Base-by-base conservation (phyloP, 2,888 invertebrate species). In the Chrysolina americana region DNA sequence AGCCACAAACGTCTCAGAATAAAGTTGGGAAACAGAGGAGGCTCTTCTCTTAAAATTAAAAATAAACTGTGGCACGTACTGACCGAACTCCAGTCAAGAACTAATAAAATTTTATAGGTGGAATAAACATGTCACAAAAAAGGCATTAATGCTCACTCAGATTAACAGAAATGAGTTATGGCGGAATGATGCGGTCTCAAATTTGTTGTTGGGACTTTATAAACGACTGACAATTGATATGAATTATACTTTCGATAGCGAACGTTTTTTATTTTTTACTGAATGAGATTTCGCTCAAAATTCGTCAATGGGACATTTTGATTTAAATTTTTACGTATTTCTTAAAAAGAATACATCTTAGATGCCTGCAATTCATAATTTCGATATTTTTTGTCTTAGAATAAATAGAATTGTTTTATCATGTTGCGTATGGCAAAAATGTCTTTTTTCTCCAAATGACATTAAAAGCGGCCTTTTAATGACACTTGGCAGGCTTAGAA, bases 61-160 rank as follows among this genome's bases (percentile, higher is more conserved):
- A 68, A 70, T 64, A 70, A 70, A 70, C 64, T 64, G 63, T 73
- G 72, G 73, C 76, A 76, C 73, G 73, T 73, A 75, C 59, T 75
- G 76, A 73, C 71, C 75, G 75, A 69, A 71, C 74, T 77, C 68
- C 28, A 47, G 36, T 62, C 59, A 65, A 65, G 48, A 70, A 64
- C 71, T 65, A 65, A 80, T 82, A 82, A 81, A 83, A 83, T 80
- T 81, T 81, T 80, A 81, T 80, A 78, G 81, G 75, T 68, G 65
- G 76, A 80, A 81, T 83, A 83, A 83, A 83, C 78, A 80, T 80
- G 82, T 81, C 82, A 78, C 76, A 78, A 79, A 79, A 78, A 78
- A 75, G 76, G 75, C 78, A 78, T 81, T 81, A 82, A 82, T 68
- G 81, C 76, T 77, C 69, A 47, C 75, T 73, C 75, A 76, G 75